phyloP scores from a whole-genome alignment of 1,140 invertebrate species.

The Lanistes nyassanus region DNA sequence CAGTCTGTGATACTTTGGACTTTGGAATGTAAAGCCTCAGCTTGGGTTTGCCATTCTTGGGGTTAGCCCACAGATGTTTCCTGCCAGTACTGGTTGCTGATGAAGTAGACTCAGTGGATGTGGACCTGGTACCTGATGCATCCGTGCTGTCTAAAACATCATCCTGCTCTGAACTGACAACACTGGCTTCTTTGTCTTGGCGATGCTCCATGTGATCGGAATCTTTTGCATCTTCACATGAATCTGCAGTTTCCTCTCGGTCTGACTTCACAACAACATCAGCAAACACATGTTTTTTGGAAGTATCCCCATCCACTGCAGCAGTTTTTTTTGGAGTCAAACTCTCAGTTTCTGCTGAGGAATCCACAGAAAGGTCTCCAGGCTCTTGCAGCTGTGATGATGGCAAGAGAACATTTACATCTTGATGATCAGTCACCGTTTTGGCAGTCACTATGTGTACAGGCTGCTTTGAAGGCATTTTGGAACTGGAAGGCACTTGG shows the following conservation, averaged over 20 bases:
- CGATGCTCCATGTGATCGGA: too few relatives aligned
- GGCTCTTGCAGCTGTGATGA: too few relatives aligned
- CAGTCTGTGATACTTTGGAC: not conserved
- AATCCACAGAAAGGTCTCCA: too few relatives aligned
- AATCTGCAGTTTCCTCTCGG: not conserved
- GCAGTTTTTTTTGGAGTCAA: not conserved
- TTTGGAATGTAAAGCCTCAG: slow-evolving; percentile 22
- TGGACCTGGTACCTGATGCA: not conserved
- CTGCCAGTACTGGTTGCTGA: slow-evolving; percentile 9
- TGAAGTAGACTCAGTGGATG: slow-evolving; percentile 15
- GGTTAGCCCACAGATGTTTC: slow-evolving; percentile 13
- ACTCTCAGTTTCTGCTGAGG: not conserved
- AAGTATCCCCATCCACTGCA: not conserved
- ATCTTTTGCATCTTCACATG: not conserved
- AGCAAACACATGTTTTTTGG: slow-evolving; percentile 14
- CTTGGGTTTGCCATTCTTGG: not conserved
- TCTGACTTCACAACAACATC: slow-evolving; percentile 11
- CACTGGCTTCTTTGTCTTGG: too few relatives aligned
- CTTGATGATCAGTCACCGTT: too few relatives aligned
- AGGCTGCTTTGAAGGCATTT: too few relatives aligned
- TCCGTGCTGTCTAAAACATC: not conserved
- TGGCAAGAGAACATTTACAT: too few relatives aligned
- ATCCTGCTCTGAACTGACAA: not conserved
- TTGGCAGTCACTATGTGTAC: too few relatives aligned
- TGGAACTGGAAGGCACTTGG: too few relatives aligned